Conservation (phyloP, 2,888 invertebrate species). For the Cosmia pyralina region DNA sequence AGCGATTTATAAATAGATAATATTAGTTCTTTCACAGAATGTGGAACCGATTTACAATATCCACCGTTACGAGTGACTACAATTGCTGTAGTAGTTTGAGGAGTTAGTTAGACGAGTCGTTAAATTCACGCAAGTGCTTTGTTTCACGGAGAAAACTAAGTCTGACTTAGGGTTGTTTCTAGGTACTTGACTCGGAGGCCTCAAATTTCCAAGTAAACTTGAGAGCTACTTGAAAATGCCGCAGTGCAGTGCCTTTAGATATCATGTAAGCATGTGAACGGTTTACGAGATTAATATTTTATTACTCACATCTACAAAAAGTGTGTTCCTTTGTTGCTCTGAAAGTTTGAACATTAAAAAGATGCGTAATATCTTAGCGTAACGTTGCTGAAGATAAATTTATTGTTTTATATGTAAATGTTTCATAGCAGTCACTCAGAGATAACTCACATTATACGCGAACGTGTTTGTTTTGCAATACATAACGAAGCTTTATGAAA, state of each 20-base stretch:
- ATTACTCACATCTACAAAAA: slow-evolving; percentile 38
- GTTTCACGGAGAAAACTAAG: slow-evolving; percentile 70
- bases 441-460: neutral
- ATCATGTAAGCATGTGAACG: slow-evolving; percentile 32
- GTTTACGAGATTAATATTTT: slow-evolving; percentile 51
- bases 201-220: slow-evolving; percentile 71
- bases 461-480: slow-evolving; percentile 19
- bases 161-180: slow-evolving; percentile 68
- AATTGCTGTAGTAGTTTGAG: slow-evolving; percentile 31
- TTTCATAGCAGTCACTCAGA: slow-evolving; percentile 11
- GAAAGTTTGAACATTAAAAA: slow-evolving; percentile 8
- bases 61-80: slow-evolving; percentile 11
- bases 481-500: neutral
- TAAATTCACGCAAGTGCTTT: slow-evolving; percentile 71
- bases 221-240: slow-evolving; percentile 64
- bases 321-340: slow-evolving; percentile 26
- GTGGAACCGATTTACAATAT: slow-evolving; percentile 28
- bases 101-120: slow-evolving; percentile 63
- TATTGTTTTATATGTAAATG: slow-evolving; percentile 26
- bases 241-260: slow-evolving; percentile 66
- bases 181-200: slow-evolving; percentile 67
- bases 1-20: slow-evolving; percentile 15
- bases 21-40: slow-evolving; percentile 10
- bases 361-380: slow-evolving; percentile 10
- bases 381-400: slow-evolving; percentile 25